Evolutionary conservation across 2,113 vertebrate genomes (phyloP).

Genomic region (Kobus ellipsiprymnus): DNA sequence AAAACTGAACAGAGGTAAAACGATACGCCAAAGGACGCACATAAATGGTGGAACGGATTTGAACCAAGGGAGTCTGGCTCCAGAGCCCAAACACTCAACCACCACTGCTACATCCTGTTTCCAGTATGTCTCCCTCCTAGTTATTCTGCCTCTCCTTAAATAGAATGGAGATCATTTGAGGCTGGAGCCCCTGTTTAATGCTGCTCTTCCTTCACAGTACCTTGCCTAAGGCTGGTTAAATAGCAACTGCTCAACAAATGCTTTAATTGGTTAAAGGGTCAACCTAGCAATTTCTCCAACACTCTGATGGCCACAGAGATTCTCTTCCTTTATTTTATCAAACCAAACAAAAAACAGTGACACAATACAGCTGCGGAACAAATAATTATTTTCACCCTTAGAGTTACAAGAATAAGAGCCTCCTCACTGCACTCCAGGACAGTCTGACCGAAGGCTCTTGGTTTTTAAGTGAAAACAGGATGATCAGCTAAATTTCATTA

Average conservation of each 20-base stretch:
- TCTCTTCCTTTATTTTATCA: not conserved
- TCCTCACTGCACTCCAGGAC: not conserved
- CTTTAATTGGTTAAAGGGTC: not conserved
- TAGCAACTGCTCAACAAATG: not conserved
- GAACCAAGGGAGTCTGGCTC: not conserved
- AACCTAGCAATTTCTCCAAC: not conserved
- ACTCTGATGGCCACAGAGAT: not conserved
- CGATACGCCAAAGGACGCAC: rapidly evolving
- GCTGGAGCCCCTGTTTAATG: not conserved
- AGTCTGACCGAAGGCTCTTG: not conserved
- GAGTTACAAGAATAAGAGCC: not conserved
- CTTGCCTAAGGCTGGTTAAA: not conserved
- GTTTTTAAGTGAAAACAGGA: slow-evolving; percentile 7
- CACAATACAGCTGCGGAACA: not conserved
- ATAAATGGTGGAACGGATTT: not conserved
- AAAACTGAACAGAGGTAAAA: not conserved
- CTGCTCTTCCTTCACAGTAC: not conserved
- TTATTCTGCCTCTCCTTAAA: not conserved
- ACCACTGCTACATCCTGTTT: not conserved
- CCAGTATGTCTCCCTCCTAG: not conserved
- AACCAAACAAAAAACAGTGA: not conserved
- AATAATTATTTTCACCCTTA: not conserved
- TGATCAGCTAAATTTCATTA: not conserved
- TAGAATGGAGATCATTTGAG: not conserved
- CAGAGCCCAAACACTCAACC: not conserved